Conservation (phyloP, 2,888 invertebrate species). For the Clistopyga incitator region DNA sequence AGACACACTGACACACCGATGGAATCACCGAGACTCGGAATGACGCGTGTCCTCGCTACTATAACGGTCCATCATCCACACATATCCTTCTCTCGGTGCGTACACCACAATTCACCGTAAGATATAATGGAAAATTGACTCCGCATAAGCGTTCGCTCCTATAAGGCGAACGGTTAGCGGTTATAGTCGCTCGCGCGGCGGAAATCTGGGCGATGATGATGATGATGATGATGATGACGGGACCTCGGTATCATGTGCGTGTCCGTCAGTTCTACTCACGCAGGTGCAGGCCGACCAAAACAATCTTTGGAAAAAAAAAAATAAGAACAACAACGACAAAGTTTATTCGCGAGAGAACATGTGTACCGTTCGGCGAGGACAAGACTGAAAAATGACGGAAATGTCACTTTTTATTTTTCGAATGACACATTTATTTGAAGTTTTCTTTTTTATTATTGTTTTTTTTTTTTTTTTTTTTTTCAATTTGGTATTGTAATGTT, state of each 20-base stretch:
- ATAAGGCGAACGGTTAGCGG: constrained; percentile 58
- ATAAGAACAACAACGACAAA: too few relatives aligned
- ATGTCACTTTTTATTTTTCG: too few relatives aligned
- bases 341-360: constrained; percentile 4
- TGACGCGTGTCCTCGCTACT: constrained; percentile 50
- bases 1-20: constrained; percentile 27
- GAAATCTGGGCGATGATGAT: constrained; percentile 36
- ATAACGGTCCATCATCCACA: constrained; percentile 53
- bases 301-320: constrained; percentile 43
- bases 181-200: constrained; percentile 23
- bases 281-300: constrained; percentile 33
- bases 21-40: constrained; percentile 25
- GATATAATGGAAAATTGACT: constrained; percentile 56
- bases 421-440: too few relatives aligned
- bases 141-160: constrained; percentile 41
- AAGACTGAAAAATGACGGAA: not conserved
- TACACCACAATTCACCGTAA: constrained; percentile 35
- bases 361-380: constrained; percentile 48
- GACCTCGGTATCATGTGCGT: constrained; percentile 19
- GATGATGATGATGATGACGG: constrained; percentile 62
- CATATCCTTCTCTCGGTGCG: constrained; percentile 29
- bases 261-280: not conserved
- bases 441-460: too few relatives aligned
- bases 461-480: too few relatives aligned
- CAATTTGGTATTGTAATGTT: too few relatives aligned